Base-by-base conservation (phyloP, 2,888 invertebrate genomes). In the Dryococelus australis region DNA sequence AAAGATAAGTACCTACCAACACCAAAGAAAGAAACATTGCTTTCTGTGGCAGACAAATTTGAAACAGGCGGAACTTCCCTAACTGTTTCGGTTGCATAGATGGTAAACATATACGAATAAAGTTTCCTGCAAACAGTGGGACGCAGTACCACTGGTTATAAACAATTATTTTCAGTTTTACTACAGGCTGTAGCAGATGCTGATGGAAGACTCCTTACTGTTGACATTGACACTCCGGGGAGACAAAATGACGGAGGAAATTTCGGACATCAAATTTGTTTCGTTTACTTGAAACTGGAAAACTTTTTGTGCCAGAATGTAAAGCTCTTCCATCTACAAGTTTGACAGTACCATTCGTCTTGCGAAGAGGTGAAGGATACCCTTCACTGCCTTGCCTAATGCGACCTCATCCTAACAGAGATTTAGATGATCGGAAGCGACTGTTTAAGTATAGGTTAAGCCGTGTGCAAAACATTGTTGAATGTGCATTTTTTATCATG, bases 191-290 rank as follows among this genome's bases (percentile, higher is more conserved):
- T 81, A 35, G 81, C 26, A 13, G 81, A 81, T 81, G 81, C 81
- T 12, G 43, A 83, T 20, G 35, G 28, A 28, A 83, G 43, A 28
- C 83, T 83, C 12, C 20, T 27, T 83, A 26, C 83, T 27, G 43
- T 83, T 20, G 83, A 83, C 28, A 35, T 83, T 35, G 83, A 28
- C 28, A 83, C 83, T 83, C 83, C 83, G 24, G 8, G 83, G 43
- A 83, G 83, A 83, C 83, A 83, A 83, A 83, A 28, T 27, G 43
- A 83, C n/a, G 28, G 83, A 35, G 83, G 83, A 26, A 83, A 83
- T 83, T 83, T 83, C n/a, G 8, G 16, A 28, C 83, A 20, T 83
- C 83, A 20, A 65, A 65, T 65, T 65, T 65, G 65, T 65, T 65
- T n/a, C 20, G 65, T 51, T 51, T 51, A 6, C 28, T 80, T 28